A percentile compares a stretch with the other conserved stretches of the same genome.
phyloP scores from a whole-genome alignment of 2,113 vertebrate species.

The Macquaria australasica region DNA sequence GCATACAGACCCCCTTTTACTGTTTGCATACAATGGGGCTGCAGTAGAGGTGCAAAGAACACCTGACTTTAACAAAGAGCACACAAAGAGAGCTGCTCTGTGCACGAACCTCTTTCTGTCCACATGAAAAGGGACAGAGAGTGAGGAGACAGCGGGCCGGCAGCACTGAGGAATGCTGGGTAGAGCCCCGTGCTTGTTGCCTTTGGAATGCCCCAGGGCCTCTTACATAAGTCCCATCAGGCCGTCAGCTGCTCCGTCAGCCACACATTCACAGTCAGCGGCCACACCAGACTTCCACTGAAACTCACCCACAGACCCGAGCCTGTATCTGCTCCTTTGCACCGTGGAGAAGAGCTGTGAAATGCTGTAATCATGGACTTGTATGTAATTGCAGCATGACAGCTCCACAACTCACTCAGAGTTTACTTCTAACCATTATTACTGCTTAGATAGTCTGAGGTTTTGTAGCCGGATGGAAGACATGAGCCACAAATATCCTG shows the following conservation, averaged over 20 bases:
- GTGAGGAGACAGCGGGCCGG: not conserved
- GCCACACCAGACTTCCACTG: slow-evolving; percentile 20
- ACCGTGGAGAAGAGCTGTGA: not conserved
- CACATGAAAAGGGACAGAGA: slow-evolving; percentile 26
- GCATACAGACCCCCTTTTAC: not conserved
- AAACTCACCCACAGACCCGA: not conserved
- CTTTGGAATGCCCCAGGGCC: slow-evolving; percentile 60
- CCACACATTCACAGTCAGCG: slow-evolving; percentile 22
- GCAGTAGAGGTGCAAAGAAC: slow-evolving; percentile 28
- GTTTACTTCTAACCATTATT: slow-evolving; percentile 42
- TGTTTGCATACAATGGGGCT: slow-evolving; percentile 10
- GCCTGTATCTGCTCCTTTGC: not conserved
- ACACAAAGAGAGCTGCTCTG: slow-evolving; percentile 23
- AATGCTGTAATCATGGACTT: slow-evolving; percentile 46
- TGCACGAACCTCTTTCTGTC: slow-evolving; percentile 14
- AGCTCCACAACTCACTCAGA: slow-evolving; percentile 16
- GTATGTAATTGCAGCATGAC: slow-evolving; percentile 13
- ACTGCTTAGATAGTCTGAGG: slow-evolving; percentile 41
- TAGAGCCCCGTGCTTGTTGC: slow-evolving; percentile 62
- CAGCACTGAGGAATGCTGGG: slow-evolving; percentile 72
- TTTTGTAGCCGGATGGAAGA: slow-evolving; percentile 8
- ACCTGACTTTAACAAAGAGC: slow-evolving; percentile 27
- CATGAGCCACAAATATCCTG: slow-evolving; percentile 34
- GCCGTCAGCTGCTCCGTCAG: slow-evolving; percentile 18
- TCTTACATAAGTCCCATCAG: slow-evolving; percentile 62